Base-by-base conservation (phyloP, 2,113 vertebrate genomes). In the Danionella cerebrum region DNA sequence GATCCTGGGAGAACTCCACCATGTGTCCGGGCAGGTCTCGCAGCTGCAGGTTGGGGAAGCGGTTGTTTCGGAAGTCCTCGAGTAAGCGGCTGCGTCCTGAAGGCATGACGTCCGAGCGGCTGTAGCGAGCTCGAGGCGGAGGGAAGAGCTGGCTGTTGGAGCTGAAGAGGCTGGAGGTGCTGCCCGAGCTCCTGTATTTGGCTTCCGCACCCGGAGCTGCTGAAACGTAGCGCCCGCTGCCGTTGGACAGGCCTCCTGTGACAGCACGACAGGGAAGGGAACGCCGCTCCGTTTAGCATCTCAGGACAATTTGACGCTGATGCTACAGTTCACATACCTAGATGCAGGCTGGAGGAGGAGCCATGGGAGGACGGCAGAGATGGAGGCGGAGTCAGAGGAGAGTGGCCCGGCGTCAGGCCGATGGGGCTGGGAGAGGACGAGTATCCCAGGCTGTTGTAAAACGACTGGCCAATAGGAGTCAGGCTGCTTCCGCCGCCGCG, bases 1-100 rank as follows among this genome's bases (percentile, higher is more conserved):
- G 96, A 57, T 99, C 96, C 82, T 99, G 96, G 19, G 96, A 98
- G 87, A 99, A 99, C 82, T 99, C 96, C 93, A 99, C 97, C 82
- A 99, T 98, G 87, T 99, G 96, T 1, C 96, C 96, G 0, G 94
- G 95, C 18, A 99, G 96, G 85, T 99, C 96, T 57, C 96, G 81
- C 50, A 99, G 89, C 83, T 99, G 96, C 50, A 99, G 83, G 75
- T 98, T 99, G 5, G 96, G 96, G 80, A 97, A 99, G 50, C 96
- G 95, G 82, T 99, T 99, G 80, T 99, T 99, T 68, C 96, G 89
- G 78, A 99, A 99, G 75, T 99, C 96, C 76, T 99, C 96, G 2
- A 99, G 88, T 75, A 99, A 89, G 42, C 96, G 87, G 87, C 96
- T 98, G 19, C 96, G 90, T 19, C 96, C 96, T 0, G 96, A 98